Evolutionary conservation across 2,797 vertebrate species (phyloP), one percentile per base, ranked within the genome.

Genomic region (Bradypus variegatus): DNA sequence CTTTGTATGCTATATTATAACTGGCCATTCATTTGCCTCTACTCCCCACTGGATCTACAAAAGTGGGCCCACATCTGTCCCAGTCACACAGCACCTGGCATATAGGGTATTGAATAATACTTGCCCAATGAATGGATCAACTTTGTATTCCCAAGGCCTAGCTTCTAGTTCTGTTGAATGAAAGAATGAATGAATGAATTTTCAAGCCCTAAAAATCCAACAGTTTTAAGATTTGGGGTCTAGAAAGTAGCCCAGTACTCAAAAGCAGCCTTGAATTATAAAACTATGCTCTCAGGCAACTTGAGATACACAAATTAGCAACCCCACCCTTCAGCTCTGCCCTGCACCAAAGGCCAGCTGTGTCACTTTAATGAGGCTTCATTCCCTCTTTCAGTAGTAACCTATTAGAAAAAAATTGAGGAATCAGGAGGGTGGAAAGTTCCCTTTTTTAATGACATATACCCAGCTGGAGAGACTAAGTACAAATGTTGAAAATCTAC

Each of bases 391-490:
- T 78, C 33, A 25, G 11, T 84, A 48, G 36, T 55, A 62, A 94
- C 85, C 31, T 67, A 29, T 65, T 82, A 53, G 65, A 91, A 93
- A 45, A 94, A 88, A 67, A 93, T 27, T 15, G 48, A 87, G n/a
- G 67, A 69, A 53, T 86, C 65, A 27, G 62, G 62, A 86, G 62
- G 16, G 6, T 78, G 15, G 58, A n/a, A 86, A 88, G 41, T 93
- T 89, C 80, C 75, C 36, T 58, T 75, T 94, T 91, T 80, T 65
- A 70, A 83, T 89, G 85, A 90, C 85, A 85, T 93, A 86, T 0
- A 29, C 65, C 85, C 84, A 90, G 70, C 38, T 33, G 62, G 12
- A 53, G 27, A 88, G 89, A 85, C 53, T 21, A 84, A 89, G 77
- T 23, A 67, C 12, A 73, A 84, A 83, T 25, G 45, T 33, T 72